These are phyloP conservation scores for Ophion ellenae DNA, from an alignment of 2,888 invertebrate genomes.

Conservation along the genomic window DNA sequence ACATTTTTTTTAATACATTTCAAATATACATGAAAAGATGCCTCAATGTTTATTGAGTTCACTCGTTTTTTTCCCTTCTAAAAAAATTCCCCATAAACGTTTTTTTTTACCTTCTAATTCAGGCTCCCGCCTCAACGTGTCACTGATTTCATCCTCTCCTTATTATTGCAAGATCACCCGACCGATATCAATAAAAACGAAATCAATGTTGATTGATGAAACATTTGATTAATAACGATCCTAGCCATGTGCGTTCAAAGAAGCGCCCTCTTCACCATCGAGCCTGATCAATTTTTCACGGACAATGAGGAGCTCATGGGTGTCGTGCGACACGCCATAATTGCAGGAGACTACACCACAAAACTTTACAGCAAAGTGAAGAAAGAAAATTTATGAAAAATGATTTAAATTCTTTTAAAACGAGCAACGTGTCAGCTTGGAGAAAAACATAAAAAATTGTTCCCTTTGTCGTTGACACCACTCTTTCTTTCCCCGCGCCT, in stretches of 20 bases:
- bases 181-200: no score
- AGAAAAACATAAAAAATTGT: constrained; percentile 11
- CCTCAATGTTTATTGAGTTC: no score
- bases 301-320: constrained; percentile 3
- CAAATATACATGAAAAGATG: no score
- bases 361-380: constrained; percentile 22
- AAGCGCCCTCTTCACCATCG: background rate
- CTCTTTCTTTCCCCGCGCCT: constrained; percentile 2
- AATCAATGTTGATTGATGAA: no score
- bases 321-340: constrained; percentile 23
- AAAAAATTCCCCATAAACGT: no score
- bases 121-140: no score
- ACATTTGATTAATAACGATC: no score
- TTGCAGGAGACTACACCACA: constrained; percentile 18
- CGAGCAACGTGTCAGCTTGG: constrained; percentile 22
- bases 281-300: constrained; percentile 33
- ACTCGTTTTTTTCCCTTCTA: no score
- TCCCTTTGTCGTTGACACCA: constrained; percentile 9
- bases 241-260: background rate
- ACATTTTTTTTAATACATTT: no score
- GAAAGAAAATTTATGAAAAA: constrained; percentile 38
- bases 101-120: no score
- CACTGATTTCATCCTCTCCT: no score
- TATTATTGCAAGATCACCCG: no score
- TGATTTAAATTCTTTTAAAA: constrained; percentile 43